These are phyloP conservation scores for Sanderia malayensis DNA, from an alignment of 30 jellyfish, hydroid and myxozoan genomes.

Conservation along the genomic window DNA sequence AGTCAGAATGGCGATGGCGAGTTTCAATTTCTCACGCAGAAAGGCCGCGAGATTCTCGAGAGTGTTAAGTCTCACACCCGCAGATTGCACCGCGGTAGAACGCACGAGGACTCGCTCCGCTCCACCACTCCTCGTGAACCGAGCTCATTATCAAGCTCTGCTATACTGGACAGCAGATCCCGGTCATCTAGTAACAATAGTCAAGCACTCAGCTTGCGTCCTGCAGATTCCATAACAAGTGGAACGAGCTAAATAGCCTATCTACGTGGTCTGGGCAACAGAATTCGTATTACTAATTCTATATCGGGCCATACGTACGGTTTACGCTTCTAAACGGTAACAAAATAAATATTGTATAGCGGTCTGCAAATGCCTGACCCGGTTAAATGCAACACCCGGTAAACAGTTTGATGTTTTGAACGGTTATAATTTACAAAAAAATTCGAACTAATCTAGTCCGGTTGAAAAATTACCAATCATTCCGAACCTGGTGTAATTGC, in stretches of 20 bases:
- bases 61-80: conserved; percentile 77
- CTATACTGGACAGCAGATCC: conserved; percentile 74
- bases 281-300: no score
- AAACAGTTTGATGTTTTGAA: no score
- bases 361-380: no score
- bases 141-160: conserved; percentile 60
- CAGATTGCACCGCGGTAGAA: conserved; percentile 75
- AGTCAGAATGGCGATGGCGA: conserved; percentile 83
- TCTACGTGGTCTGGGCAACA: no score
- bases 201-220: conserved; percentile 65
- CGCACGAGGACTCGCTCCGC: conserved; percentile 81
- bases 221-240: conserved; percentile 61
- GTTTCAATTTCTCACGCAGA: conserved; percentile 82
- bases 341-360: no score
- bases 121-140: conserved; percentile 82
- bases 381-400: no score
- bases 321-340: no score
- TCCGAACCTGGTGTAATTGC: no score
- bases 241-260: conserved; percentile 45
- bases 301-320: no score
- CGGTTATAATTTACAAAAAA: no score
- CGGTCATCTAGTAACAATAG: conserved; percentile 81
- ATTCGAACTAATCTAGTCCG: no score
- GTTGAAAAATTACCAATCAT: no score
- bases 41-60: conserved; percentile 91